Base-by-base conservation (phyloP, 2,113 vertebrate species). In the Pseudorasbora parva region DNA sequence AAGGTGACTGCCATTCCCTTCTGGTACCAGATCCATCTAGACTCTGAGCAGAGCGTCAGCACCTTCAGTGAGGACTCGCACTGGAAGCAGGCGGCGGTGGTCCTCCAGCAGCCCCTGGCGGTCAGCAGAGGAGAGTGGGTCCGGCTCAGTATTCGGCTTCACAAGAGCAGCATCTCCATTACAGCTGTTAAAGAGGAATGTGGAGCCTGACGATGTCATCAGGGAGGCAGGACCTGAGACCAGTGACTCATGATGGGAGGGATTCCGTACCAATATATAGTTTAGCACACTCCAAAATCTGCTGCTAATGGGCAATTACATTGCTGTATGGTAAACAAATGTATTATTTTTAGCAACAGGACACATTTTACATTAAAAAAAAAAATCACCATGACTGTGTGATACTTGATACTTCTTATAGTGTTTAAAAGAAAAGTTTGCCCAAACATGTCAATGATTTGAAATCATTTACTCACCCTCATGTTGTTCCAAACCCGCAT, bases 21-120 rank as follows among this genome's bases (percentile, higher is more conserved):
- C 92, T 99, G 98, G 98, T 99, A 98, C 89, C 94, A 96, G 30
- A 92, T 99, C 75, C 89, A 94, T 85, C 93, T 99, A 57, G 96
- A 97, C 85, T 91, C 94, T 25, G 95, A 97, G 0, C 92, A 93
- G 47, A 91, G 89, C 14, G 85, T 99, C 88, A 95, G 95, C 84
- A 98, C 97, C 11, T 95, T 96, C 8, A 92, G 91, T 80, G 91
- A 93, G 51, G 93, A 92, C 82, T 99, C 98, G 0, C 97, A 98
- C 91, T 99, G 97, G 97, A 99, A 97, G 91, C 97, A 99, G 90
- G 98, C 97, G 0, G 97, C 98, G 0, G 96, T 95, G 54, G 96
- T 99, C 85, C 91, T 99, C 5, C 95, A 97, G 81, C 89, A 93
- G 30, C 97, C 98, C 2, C 90, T 98, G 82, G 87, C 88, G 54